These are phyloP conservation scores for Myiopsitta monachus DNA, from an alignment of 2,113 vertebrate genomes.

Conservation along the genomic window DNA sequence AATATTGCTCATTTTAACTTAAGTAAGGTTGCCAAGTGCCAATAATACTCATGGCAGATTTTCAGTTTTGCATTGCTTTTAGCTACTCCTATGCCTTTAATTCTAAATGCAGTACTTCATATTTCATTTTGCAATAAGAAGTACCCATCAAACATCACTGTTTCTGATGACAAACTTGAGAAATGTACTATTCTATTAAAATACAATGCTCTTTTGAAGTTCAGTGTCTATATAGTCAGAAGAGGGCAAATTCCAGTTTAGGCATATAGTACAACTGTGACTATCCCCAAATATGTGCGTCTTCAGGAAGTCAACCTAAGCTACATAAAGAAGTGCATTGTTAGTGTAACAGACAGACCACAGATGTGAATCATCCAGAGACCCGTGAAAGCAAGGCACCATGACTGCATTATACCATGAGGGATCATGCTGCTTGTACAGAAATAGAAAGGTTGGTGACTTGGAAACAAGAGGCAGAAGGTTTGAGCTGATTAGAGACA, in stretches of 20 bases:
- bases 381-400: not conserved
- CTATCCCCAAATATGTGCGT: not conserved
- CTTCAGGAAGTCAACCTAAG: not conserved
- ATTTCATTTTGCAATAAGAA: not conserved
- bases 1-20: not conserved
- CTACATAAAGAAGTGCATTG: not conserved
- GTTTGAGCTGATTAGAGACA: not conserved
- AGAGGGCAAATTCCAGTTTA: not conserved
- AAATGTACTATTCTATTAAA: not conserved
- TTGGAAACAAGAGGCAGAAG: conserved; percentile 3
- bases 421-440: not conserved
- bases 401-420: accelerated
- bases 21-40: not conserved
- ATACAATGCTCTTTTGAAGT: not conserved
- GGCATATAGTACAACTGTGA: not conserved
- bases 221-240: not conserved
- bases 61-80: not conserved
- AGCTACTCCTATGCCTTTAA: not conserved
- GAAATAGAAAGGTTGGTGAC: not conserved
- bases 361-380: not conserved
- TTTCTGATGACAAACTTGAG: not conserved
- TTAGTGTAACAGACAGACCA: not conserved
- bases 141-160: not conserved
- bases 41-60: not conserved
- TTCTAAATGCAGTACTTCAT: not conserved